phyloP scores from a whole-genome alignment of 92 coral and sea anemone genomes.

The Heliopora coerulea region DNA sequence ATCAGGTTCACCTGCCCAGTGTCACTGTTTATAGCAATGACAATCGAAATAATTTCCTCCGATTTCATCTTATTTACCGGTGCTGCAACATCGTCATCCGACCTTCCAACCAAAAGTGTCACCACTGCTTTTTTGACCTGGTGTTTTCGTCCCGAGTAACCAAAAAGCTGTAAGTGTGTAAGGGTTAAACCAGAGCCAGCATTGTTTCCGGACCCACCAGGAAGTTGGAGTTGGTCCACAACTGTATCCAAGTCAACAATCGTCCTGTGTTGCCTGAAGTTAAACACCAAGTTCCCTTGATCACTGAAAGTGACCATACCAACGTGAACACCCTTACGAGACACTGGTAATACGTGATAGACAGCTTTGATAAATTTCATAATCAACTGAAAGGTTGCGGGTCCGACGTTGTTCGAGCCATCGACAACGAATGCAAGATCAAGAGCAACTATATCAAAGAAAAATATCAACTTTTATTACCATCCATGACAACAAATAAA shows the following conservation, averaged over 20 bases:
- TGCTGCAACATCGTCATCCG: constrained; percentile 22
- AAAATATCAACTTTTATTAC: background rate
- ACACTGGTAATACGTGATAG: constrained; percentile 39
- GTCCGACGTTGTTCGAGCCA: constrained; percentile 28
- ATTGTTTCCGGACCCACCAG: constrained; percentile 20
- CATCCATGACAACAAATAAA: too few species aligned
- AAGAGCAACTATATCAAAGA: background rate
- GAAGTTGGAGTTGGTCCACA: constrained; percentile 14
- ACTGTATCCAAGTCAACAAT: constrained; percentile 15
- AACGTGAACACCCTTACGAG: constrained; percentile 22
- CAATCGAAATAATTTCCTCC: constrained; percentile 20
- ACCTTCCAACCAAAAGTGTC: constrained; percentile 35
- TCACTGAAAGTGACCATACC: constrained; percentile 33
- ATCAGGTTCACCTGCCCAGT: background rate
- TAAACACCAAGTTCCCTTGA: constrained; percentile 7
- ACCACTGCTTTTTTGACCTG: constrained; percentile 24
- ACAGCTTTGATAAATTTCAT: constrained; percentile 13
- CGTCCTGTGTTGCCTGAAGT: constrained; percentile 26
- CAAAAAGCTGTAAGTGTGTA: constrained; percentile 13
- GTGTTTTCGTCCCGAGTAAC: constrained; percentile 12
- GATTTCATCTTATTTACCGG: constrained; percentile 8
- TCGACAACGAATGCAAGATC: constrained; percentile 50
- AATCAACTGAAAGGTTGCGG: constrained; percentile 4
- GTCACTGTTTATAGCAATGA: constrained; percentile 29
- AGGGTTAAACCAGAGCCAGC: constrained; percentile 24